Base-by-base conservation (phyloP, 2,888 invertebrate species). In the Leucania comma region DNA sequence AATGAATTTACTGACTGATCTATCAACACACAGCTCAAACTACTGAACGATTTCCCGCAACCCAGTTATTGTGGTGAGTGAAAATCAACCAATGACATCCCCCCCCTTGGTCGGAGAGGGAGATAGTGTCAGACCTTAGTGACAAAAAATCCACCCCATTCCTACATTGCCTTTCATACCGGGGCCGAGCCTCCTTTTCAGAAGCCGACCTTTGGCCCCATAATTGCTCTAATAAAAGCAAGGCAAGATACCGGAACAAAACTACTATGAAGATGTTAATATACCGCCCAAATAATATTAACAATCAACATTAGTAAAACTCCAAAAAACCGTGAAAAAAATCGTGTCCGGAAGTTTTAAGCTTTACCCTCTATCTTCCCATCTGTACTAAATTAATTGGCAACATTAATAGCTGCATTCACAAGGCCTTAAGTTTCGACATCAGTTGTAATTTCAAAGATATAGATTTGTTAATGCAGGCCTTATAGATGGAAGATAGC, bases 381-480 rank as follows among this genome's bases (percentile, higher is more conserved):
- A 72, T 61, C 78, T 62, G 68, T 65, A 64, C 73, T 60, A 73
- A 84, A 83, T 81, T 64, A 75, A 81, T 72, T 60, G 64, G 42
- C 38, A 2, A 65, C 63, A 69, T 75, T 68, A 77, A 62, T 74
- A 54, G 69, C 51, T 63, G 69, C 75, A 81, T 61, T 61, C 50
- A 57, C 80, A 75, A 77, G 82, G 84, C 46, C 26, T 59, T 32
- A 22, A 32, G 32, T 84, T 84, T 78, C 82, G 68, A 73, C 77
- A 79, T 63, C 56, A 22, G 65, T 58, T 61, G 71, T 71, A 68
- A 84, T 68, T 77, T 74, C 42, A 74, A 64, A 67, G 75, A 74
- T 80, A 80, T 83, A 83, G 71, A 75, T 73, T 78, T 63, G 56
- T 63, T 53, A 67, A 42, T 68, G 50, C 56, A 42, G 58, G 54